Evolutionary conservation across 2,888 invertebrate genomes (phyloP).

Genomic region (Cantharis lateralis): DNA sequence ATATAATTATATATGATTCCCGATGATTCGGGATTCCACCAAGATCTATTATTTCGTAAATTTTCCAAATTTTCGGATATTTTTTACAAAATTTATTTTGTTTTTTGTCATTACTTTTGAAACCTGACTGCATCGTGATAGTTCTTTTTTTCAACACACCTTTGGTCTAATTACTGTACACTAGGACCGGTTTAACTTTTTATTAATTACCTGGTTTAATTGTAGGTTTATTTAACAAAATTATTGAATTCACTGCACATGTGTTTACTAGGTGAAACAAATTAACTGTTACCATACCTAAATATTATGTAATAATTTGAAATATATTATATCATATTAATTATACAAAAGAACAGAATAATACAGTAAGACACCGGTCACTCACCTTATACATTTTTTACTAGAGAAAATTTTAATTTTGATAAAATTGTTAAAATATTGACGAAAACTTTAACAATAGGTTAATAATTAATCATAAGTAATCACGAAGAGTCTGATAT

Average conservation of each 20-base stretch:
- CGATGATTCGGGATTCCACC: no score
- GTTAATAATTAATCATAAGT: background rate
- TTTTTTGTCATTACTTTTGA: no score
- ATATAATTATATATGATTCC: no score
- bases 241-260: background rate
- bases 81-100: no score
- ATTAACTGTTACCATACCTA: background rate
- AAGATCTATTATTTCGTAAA: no score
- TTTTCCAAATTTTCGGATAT: no score
- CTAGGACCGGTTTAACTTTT: no score
- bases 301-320: background rate
- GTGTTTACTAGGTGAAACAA: background rate
- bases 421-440: background rate
- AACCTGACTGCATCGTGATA: no score
- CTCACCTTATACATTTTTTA: background rate
- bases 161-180: no score
- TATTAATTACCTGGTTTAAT: no score
- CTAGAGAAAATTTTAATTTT: background rate
- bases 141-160: no score
- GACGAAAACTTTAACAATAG: background rate
- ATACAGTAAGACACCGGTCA: background rate
- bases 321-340: background rate
- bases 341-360: background rate
- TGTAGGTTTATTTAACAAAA: no score
- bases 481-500: background rate